Conservation (phyloP, 2,113 vertebrate species). For the Marcusenius ussheri region DNA sequence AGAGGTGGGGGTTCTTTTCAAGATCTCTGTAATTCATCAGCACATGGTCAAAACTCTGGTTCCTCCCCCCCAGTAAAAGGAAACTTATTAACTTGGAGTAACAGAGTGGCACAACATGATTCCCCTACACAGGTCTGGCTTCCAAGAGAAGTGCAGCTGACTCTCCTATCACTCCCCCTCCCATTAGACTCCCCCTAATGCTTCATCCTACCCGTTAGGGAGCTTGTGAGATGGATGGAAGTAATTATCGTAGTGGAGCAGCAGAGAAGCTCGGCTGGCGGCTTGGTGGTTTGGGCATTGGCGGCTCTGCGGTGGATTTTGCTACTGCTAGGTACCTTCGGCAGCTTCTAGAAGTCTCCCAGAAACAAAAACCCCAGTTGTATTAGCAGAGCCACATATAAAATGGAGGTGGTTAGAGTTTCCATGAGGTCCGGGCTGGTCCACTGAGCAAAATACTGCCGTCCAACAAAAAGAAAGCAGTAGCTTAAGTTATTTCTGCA, state of each 20-base stretch:
- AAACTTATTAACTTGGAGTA: slow-evolving; percentile 3
- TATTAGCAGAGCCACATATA: neutral
- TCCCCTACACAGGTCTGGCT: neutral
- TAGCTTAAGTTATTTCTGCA: neutral
- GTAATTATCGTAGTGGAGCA: neutral
- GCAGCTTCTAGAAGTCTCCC: neutral
- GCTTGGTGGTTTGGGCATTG: neutral
- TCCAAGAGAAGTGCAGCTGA: neutral
- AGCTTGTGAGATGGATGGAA: neutral
- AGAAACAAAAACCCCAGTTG: slow-evolving; percentile 1
- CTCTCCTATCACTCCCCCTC: neutral
- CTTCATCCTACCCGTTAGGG: neutral
- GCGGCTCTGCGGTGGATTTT: neutral
- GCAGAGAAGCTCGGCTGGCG: neutral
- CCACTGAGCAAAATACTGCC: neutral
- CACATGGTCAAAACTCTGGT: neutral
- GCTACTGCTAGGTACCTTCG: neutral
- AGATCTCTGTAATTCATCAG: neutral
- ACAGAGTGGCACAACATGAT: neutral
- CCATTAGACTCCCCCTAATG: no score
- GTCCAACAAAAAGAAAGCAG: slow-evolving; percentile 1
- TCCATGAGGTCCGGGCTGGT: neutral
- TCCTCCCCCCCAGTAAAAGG: neutral
- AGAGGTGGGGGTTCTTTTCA: neutral
- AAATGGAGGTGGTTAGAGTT: neutral